Conservation (phyloP, 2,888 invertebrate species). For the Drosophila kanekoi region DNA sequence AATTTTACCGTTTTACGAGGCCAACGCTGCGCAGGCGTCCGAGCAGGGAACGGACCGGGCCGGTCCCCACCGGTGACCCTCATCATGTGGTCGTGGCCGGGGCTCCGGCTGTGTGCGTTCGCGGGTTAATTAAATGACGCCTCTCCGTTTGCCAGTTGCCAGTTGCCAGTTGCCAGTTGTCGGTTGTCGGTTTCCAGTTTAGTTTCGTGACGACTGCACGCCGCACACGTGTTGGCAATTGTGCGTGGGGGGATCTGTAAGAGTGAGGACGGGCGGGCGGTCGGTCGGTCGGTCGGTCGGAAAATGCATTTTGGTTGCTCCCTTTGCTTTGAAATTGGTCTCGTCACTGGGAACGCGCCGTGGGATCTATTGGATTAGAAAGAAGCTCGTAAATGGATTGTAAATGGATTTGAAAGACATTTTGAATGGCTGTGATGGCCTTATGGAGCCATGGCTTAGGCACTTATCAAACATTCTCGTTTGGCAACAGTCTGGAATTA, state of each 20-base stretch:
- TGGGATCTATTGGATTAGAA: conserved; percentile 59
- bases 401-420: conserved; percentile 61
- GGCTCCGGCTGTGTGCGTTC: conserved; percentile 45
- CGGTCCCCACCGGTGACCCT: conserved; percentile 48
- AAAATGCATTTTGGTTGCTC: conserved; percentile 39
- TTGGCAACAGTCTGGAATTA: conserved; percentile 5
- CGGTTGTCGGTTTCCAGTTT: conserved; percentile 1
- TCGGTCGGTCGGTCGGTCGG: too few relatives aligned
- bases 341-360: conserved; percentile 26
- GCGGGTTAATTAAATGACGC: conserved; percentile 81
- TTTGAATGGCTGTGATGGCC: conserved; percentile 37
- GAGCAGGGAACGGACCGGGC: conserved; percentile 12
- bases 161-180: conserved; percentile 4
- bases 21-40: conserved; percentile 46
- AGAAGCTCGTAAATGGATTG: conserved; percentile 69
- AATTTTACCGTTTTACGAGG: conserved; percentile 71
- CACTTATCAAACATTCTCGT: conserved; percentile 1
- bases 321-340: conserved; percentile 30
- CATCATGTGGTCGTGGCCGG: conserved; percentile 55
- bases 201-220: conserved; percentile 48
- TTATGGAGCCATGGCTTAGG: conserved; percentile 13
- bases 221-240: conserved; percentile 80
- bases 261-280: background rate
- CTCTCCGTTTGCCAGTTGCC: conserved; percentile 40
- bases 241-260: conserved; percentile 21